Base-by-base conservation (phyloP, 2,888 invertebrate species). In the Drosophila maculinotata region DNA sequence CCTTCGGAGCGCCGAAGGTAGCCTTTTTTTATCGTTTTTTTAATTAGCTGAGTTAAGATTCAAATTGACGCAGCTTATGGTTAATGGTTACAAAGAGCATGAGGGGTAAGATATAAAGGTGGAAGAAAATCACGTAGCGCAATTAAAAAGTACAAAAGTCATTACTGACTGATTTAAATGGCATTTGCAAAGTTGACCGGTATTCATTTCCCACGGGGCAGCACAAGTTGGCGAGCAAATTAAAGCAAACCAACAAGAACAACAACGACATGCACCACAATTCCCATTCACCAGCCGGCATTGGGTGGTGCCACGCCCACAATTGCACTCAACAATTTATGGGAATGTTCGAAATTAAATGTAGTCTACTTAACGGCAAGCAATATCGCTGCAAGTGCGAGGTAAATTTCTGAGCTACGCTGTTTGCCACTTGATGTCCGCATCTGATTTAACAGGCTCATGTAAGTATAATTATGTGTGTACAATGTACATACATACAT, bases 101-200 rank as follows among this genome's bases (percentile, higher is more conserved):
- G n/a, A 45, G 20, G 2, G 5, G 6, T 8, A 3, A 0, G 30
- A 59, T 10, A 1, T 1, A 10, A 7, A 23, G 9, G 3, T 10
- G 15, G 31, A 14, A 14, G 12, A 42, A n/a, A 14, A 42, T 10
- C 15, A 26, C 15, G 36, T 20, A 23, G 6, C 25, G 20, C 28
- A 17, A 41, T 64, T 28, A 44, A 51, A 47, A 42, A 15, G 23
- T 47, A 25, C 57, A 28, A 17, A 48, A 38, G 28, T 65, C 52
- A 57, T 71, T 52, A 58, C 33, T 17, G 23, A 20, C 14, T 30
- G 36, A 39, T 47, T 57, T 48, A 31, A 63, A 47, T 25, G 47
- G 5, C 23, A 33, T 26, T 63, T 36, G 23, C 23, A 15, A 38
- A 28, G 33, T 38, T 38, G 15, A 4, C 10, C 6, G 1, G 25